Conservation (phyloP, 30 jellyfish, hydroid and myxozoan species). For the Cassiopea andromeda region DNA sequence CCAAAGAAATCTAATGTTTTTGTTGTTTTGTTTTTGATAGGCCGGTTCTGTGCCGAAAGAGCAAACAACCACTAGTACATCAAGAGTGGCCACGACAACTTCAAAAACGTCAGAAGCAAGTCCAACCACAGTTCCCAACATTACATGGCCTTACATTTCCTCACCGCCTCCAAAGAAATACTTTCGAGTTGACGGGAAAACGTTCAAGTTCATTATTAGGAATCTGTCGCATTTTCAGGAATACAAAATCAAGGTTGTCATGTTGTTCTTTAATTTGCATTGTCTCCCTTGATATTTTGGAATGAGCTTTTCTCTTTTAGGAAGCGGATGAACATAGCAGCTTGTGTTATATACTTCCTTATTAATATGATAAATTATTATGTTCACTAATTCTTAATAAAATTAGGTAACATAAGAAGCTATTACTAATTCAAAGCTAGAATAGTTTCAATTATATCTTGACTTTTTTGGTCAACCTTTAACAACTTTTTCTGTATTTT, state of each 20-base stretch:
- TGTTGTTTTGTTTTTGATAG: background rate
- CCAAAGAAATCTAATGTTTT: background rate
- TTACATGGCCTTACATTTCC: background rate
- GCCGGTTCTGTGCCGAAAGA: background rate
- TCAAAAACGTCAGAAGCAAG: background rate
- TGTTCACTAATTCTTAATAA: too few relatives aligned
- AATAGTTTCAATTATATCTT: too few relatives aligned
- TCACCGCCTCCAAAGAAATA: slow-evolving; percentile 13
- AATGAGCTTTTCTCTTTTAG: background rate
- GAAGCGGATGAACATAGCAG: too few relatives aligned
- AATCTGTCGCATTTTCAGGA: slow-evolving; percentile 79
- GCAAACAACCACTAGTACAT: background rate
- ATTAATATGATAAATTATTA: too few relatives aligned
- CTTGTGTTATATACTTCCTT: too few relatives aligned
- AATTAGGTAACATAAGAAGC: too few relatives aligned
- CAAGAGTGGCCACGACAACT: background rate
- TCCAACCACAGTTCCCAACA: background rate
- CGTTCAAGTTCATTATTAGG: slow-evolving; percentile 41
- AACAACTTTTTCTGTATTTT: too few relatives aligned
- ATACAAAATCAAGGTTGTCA: slow-evolving; percentile 47
- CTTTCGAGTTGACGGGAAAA: slow-evolving; percentile 27
- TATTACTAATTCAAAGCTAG: too few relatives aligned
- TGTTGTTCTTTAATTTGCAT: background rate
- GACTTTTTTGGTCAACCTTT: too few relatives aligned
- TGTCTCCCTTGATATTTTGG: background rate